Evolutionary conservation across 2,888 invertebrate species (phyloP).

Genomic region (Dasysyrphus tricinctus): DNA sequence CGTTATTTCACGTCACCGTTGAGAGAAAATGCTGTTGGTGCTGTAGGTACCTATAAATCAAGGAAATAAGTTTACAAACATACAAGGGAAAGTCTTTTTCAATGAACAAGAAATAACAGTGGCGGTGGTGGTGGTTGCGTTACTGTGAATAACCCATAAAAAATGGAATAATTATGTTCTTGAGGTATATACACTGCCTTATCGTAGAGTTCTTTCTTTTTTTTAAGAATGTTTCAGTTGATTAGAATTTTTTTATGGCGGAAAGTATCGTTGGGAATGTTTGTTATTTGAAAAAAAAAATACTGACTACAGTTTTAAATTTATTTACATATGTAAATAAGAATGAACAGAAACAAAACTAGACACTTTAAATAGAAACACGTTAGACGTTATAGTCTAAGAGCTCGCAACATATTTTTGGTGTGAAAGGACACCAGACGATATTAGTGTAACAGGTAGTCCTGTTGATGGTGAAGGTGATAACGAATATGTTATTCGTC

Average conservation of each 20-base stretch:
- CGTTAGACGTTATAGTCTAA: too few relatives aligned
- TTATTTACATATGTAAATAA: background rate
- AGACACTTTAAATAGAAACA: background rate
- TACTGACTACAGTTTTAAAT: background rate
- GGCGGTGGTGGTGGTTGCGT: conserved; percentile 8
- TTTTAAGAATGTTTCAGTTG: background rate
- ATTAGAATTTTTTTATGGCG: background rate
- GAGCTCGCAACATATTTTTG: too few relatives aligned
- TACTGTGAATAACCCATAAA: conserved; percentile 6
- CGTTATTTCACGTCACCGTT: too few relatives aligned
- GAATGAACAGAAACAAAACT: background rate
- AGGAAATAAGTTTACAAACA: background rate
- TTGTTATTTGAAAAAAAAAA: background rate
- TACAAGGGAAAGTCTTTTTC: background rate
- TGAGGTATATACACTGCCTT: background rate
- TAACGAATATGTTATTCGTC: too few relatives aligned
- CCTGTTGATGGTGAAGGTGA: too few relatives aligned
- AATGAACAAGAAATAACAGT: conserved; percentile 3
- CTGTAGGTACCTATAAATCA: conserved; percentile 29
- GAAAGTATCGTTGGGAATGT: background rate
- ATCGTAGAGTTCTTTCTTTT: background rate
- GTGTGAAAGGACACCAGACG: too few relatives aligned
- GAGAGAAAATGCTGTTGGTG: conserved; percentile 2
- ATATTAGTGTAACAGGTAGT: too few relatives aligned
- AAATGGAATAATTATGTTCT: background rate